These are phyloP conservation scores for Delphinus delphis DNA, from an alignment of 2,113 vertebrate species.

Conservation along the genomic window DNA sequence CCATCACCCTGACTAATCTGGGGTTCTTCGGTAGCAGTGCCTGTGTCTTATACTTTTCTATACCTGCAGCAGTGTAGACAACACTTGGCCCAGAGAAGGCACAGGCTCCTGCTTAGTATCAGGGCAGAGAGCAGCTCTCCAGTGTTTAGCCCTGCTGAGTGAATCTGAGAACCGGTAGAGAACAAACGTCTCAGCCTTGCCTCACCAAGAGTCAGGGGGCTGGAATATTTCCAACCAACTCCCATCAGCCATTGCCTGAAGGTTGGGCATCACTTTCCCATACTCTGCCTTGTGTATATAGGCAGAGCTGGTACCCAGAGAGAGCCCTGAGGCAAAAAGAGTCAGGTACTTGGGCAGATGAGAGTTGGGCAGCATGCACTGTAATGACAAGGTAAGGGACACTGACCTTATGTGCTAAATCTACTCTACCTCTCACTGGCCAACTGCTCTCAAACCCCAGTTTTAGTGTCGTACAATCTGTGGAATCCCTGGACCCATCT, in stretches of 20 bases:
- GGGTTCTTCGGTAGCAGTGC: not conserved
- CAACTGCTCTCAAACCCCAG: not conserved
- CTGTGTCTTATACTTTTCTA: not conserved
- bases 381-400: not conserved
- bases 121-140: not conserved
- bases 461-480: not conserved
- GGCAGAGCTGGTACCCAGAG: not conserved
- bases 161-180: not conserved
- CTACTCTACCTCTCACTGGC: not conserved
- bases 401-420: not conserved
- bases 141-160: not conserved
- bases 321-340: not conserved
- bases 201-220: rapidly evolving
- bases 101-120: not conserved
- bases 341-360: rapidly evolving
- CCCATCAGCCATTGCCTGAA: not conserved
- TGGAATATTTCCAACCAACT: not conserved
- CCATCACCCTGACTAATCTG: not conserved
- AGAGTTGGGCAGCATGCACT: not conserved
- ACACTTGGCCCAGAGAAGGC: not conserved
- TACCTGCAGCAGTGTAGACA: too few relatives aligned
- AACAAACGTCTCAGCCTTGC: not conserved
- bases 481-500: not conserved
- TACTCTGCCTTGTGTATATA: not conserved
- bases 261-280: not conserved